Evolutionary conservation across 2,797 vertebrate species (phyloP).

Genomic region (Oryzias dopingdopingensis): DNA sequence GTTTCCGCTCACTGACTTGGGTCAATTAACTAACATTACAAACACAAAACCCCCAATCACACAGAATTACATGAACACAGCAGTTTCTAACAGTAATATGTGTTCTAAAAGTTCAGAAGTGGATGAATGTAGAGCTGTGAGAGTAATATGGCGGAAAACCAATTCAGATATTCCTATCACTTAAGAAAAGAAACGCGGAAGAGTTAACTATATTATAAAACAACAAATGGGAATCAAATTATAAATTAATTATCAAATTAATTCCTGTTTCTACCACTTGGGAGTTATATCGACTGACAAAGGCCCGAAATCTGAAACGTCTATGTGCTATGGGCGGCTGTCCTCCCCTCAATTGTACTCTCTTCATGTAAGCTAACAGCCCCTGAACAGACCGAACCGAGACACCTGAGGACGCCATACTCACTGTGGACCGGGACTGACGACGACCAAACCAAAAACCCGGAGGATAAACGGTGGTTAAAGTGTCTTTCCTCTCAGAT

Average conservation of each 20-base stretch:
- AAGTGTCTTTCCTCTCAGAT: slow-evolving; percentile 22
- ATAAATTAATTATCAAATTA: too few relatives aligned
- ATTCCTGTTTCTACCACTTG: slow-evolving; percentile 18
- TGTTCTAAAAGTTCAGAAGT: too few relatives aligned
- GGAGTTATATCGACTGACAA: background rate
- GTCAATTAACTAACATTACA: too few relatives aligned
- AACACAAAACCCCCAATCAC: too few relatives aligned
- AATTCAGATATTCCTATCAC: too few relatives aligned
- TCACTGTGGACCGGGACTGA: slow-evolving; percentile 46
- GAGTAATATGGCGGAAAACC: too few relatives aligned
- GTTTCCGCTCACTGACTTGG: too few relatives aligned
- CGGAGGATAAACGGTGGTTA: background rate
- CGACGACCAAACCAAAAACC: background rate
- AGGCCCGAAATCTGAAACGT: slow-evolving; percentile 26
- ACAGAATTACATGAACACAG: too few relatives aligned
- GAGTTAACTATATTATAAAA: background rate
- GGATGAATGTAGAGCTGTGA: too few relatives aligned
- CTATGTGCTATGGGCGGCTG: slow-evolving; percentile 9
- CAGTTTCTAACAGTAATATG: too few relatives aligned
- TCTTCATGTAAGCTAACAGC: background rate
- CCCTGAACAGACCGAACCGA: background rate
- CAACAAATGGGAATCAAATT: background rate
- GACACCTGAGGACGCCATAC: background rate
- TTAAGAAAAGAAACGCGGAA: too few relatives aligned
- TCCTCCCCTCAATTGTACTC: slow-evolving; percentile 1